Evolutionary conservation across 2,113 vertebrate species (phyloP).

Genomic region (Atlantisia rogersi): DNA sequence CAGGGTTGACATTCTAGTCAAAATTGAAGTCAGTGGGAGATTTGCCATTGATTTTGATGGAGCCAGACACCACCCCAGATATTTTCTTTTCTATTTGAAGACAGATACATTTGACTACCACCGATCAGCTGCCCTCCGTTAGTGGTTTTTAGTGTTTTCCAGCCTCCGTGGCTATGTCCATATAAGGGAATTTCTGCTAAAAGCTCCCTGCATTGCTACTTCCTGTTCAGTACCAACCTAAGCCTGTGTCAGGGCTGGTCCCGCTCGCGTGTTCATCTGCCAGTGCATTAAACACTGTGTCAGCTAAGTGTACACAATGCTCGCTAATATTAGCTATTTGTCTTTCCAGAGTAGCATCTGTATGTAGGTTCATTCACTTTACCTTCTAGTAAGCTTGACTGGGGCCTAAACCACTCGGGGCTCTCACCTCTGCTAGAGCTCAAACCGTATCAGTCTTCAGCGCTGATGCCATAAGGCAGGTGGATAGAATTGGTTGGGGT

Average conservation of each 20-base stretch:
- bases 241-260: not conserved
- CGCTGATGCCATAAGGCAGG: not conserved
- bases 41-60: not conserved
- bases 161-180: not conserved
- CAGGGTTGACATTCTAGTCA: not conserved
- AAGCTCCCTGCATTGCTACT: not conserved
- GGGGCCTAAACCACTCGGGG: not conserved
- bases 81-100: conserved; percentile 20
- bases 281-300: not conserved
- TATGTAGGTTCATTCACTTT: not conserved
- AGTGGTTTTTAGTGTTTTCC: not conserved
- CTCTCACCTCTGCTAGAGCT: not conserved
- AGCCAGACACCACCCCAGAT: not conserved
- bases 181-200: not conserved
- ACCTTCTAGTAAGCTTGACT: not conserved
- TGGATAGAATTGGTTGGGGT: not conserved
- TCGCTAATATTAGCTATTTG: not conserved
- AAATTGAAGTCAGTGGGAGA: not conserved
- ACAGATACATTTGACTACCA: not conserved
- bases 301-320: not conserved
- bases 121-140: not conserved
- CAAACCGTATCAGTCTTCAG: not conserved
- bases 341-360: not conserved
- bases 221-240: not conserved
- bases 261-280: not conserved